phyloP scores from a whole-genome alignment of 2,113 vertebrate species.

The Nothoprocta perdicaria region DNA sequence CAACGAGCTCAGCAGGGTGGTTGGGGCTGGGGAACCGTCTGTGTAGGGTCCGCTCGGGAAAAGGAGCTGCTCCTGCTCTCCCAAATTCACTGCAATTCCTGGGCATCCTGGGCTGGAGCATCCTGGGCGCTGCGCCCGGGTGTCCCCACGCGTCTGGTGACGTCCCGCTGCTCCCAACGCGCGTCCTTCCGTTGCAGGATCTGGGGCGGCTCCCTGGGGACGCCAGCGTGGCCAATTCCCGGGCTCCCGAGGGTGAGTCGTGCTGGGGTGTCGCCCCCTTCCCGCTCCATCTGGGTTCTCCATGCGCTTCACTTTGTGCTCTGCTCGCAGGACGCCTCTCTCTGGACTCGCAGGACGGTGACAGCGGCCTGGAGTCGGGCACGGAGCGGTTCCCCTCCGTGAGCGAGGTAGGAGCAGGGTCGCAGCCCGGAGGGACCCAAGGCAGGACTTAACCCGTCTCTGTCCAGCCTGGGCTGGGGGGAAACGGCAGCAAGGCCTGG shows the following conservation, averaged over 20 bases:
- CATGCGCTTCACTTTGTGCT: accelerated
- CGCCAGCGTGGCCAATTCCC: background rate
- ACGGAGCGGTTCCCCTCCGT: conserved; percentile 73
- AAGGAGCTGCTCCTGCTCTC: background rate
- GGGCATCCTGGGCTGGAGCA: accelerated
- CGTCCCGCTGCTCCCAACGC: background rate
- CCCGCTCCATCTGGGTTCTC: accelerated
- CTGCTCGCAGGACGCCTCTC: conserved; percentile 80
- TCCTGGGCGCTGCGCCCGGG: background rate
- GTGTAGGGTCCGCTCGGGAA: background rate
- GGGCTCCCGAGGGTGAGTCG: conserved; percentile 66
- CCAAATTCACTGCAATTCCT: background rate
- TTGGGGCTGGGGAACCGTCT: background rate
- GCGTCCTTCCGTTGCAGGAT: conserved; percentile 48
- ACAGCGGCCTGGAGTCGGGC: conserved; percentile 77
- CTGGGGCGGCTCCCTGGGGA: conserved; percentile 17
- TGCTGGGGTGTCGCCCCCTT: accelerated
- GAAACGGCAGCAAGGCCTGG: background rate
- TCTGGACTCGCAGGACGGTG: conserved; percentile 85
- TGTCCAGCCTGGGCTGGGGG: too few species aligned
- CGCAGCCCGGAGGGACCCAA: too few species aligned
- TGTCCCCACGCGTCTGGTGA: background rate
- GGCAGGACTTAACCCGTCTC: too few species aligned
- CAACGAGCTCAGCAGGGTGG: background rate
- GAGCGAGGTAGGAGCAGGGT: conserved; percentile 72